Evolutionary conservation across 1,140 invertebrate genomes (phyloP), one percentile per base, ranked within the genome.

Genomic region (Myzus persicae): DNA sequence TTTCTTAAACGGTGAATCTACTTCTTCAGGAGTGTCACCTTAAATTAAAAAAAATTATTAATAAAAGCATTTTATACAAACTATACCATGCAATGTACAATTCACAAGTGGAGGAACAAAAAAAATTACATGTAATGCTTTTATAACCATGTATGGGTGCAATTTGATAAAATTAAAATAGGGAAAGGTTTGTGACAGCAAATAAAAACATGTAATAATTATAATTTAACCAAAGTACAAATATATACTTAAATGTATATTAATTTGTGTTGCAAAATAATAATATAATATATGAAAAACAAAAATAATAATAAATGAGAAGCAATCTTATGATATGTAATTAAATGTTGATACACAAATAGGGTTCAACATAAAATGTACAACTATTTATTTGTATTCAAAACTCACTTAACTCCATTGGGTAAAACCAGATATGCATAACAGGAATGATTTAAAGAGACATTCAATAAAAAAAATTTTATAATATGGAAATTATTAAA

Each of bases 21-120:
- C 91, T 93, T 93, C 91, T 93, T 93, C 91, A 38, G 91, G 91
- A 40, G 48, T 93, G 38, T 93, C 91, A 54, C 91, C 91, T 93
- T 84, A 54, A 93, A 85, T 93, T 38, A 2, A 93, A 48, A 90
- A 26, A 31, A 0, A 40, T 89, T 38, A 38, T 38, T 26, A 38
- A 89, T 89, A 38, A 24, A 38, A 51, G 20, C 51, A 51, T 24
- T 38, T 36, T 51, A 89, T 51, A 51, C 11, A 51, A 44, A 44
- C n/a, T 36, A 89, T n/a, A 91, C 31, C 59, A 91, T 76, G 59
- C 90, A n/a, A n/a, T 18, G 48, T 36, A 67, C 26, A 91, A 67
- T 91, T 76, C n/a, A 76, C 40, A 91, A 91, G 31, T 40, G 4
- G 2, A 90, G 24, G 8, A 90, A 42, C 1, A 51, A 36, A 51